Conservation (phyloP, 2,888 invertebrate genomes). For the Nymphalis c-album region DNA sequence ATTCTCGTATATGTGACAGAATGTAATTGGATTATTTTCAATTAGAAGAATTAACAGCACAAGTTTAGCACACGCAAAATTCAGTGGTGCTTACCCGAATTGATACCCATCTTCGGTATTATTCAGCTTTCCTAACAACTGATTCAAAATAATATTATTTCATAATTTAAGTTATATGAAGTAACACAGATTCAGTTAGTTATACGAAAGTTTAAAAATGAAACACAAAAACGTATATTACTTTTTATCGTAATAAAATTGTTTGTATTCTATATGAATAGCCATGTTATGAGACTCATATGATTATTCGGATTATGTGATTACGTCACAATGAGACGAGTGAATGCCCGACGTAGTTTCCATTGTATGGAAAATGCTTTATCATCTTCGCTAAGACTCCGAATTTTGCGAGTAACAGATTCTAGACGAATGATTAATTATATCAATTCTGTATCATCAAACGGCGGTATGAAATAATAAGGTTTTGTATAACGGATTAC, state of each 20-base stretch:
- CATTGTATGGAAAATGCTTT: conserved; percentile 32
- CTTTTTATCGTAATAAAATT: background rate
- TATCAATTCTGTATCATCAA: conserved; percentile 11
- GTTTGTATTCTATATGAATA: conserved; percentile 11
- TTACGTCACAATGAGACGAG: conserved; percentile 26
- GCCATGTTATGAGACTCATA: conserved; percentile 12
- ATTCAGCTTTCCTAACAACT: no score
- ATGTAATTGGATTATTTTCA: no score
- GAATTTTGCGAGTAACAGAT: conserved; percentile 28
- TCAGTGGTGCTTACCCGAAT: no score
- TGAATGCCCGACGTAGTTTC: conserved; percentile 29
- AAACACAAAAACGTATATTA: background rate
- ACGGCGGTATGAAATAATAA: conserved; percentile 25
- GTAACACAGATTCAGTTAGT: no score
- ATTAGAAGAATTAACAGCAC: no score
- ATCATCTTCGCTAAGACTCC: conserved; percentile 30
- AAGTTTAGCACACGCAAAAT: no score
- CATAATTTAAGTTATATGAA: no score
- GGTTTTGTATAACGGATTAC: background rate
- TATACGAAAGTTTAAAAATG: background rate
- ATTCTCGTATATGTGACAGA: no score
- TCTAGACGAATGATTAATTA: conserved; percentile 34
- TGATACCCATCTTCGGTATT: no score
- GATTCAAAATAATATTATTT: no score
- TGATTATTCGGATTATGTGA: conserved; percentile 29